A percentile compares a stretch with the other conserved stretches of the same genome.
phyloP scores from a whole-genome alignment of 2,113 vertebrate genomes.

The Tylochromis polylepis region DNA sequence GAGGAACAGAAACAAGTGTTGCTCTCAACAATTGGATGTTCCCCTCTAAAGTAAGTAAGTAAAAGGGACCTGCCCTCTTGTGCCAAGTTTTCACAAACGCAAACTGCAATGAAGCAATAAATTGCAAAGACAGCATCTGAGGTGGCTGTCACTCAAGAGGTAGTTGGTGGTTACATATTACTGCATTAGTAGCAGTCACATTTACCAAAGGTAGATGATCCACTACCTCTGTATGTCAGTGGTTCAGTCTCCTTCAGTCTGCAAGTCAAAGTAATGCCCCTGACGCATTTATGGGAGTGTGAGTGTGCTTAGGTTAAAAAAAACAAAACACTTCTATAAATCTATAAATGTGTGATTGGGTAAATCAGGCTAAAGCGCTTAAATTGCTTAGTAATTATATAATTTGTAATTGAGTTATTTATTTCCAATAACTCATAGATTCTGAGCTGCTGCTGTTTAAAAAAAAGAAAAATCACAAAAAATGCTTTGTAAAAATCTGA shows the following conservation, averaged over 20 bases:
- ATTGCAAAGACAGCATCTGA: not conserved
- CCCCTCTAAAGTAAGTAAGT: not conserved
- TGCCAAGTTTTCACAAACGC: not conserved
- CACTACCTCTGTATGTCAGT: not conserved
- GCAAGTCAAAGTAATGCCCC: not conserved
- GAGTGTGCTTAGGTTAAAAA: not conserved
- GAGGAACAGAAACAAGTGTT: not conserved
- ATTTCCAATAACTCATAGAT: not conserved
- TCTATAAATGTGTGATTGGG: not conserved
- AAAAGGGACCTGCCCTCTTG: not conserved
- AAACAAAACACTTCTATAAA: not conserved
- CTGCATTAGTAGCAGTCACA: not conserved
- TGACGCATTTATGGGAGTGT: not conserved
- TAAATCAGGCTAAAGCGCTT: not conserved
- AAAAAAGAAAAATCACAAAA: not conserved
- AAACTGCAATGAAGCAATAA: not conserved
- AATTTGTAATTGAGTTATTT: not conserved
- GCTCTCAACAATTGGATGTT: not conserved
- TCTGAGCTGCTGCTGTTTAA: not conserved
- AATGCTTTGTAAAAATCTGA: not conserved
- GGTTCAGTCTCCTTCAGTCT: not conserved
- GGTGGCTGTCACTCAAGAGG: not conserved
- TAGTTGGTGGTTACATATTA: not conserved
- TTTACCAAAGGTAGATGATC: not conserved
- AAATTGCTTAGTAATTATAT: not conserved